Conservation (phyloP, 2,113 vertebrate genomes). For the Melanocharis versteri region DNA sequence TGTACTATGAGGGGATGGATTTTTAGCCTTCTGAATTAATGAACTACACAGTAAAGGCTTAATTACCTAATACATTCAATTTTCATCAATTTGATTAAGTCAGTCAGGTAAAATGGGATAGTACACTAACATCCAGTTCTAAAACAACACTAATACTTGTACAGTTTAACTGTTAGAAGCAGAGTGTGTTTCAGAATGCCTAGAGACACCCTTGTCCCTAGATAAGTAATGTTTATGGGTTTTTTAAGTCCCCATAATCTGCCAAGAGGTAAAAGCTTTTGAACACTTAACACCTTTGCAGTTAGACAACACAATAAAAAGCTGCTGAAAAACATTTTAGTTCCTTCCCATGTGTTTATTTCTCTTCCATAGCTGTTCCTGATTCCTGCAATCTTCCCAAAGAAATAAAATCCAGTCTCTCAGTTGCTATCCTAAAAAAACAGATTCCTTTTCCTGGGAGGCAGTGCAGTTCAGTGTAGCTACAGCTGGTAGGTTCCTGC, state of each 20-base stretch:
- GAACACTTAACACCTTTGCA: not conserved
- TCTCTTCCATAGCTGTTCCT: not conserved
- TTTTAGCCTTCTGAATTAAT: not conserved
- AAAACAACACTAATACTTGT: not conserved
- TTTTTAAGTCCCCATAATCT: not conserved
- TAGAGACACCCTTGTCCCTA: not conserved
- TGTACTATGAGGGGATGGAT: not conserved
- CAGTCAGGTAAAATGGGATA: not conserved
- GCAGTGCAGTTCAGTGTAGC: not conserved
- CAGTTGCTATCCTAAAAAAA: not conserved
- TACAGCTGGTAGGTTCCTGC: rapidly evolving
- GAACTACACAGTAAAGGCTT: not conserved
- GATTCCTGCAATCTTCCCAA: not conserved
- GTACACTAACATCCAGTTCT: not conserved
- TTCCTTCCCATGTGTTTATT: not conserved
- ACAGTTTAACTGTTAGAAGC: not conserved
- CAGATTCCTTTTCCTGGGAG: not conserved
- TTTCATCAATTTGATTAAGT: not conserved
- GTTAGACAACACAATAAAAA: not conserved
- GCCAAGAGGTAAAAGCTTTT: not conserved
- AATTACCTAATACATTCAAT: not conserved
- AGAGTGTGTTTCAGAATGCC: not conserved
- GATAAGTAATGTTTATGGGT: not conserved
- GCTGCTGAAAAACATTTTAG: not conserved
- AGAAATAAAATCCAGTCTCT: not conserved